Base-by-base conservation (phyloP, 2,797 vertebrate genomes). In the Holocentrus rufus region DNA sequence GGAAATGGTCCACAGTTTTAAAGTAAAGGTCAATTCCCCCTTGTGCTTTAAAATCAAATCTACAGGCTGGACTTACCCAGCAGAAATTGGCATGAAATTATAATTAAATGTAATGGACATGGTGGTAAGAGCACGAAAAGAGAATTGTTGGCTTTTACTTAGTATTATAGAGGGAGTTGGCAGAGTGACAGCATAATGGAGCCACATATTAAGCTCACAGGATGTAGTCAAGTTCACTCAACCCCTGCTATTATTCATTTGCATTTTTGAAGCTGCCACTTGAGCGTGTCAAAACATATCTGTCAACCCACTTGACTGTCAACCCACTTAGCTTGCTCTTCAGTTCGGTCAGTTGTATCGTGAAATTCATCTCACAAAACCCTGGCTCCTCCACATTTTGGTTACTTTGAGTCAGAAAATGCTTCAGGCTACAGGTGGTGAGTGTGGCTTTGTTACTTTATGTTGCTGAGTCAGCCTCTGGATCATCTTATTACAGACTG, bases 401-500 rank as follows among this genome's bases (percentile, higher is more conserved):
- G 53, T 73, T 68, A 64, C 61, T 15, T 9, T 49, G 1, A 55
- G 25, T 77, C 30, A 62, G 8, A 65, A 60, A 63, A 60, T 62
- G 55, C 20, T n/a, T 13, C 2, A 62, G 58, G 76, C 74, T 83
- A 58, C 58, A 79, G 68, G 54, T 74, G 70, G 63, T 18, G 17
- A 65, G 63, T 69, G 58, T 67, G 15, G 69, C 34, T 34, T 49
- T 46, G 20, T 79, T 62, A 50, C 61, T 59, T 39, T 59, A 58
- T 75, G 63, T 49, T 53, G 65, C 70, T 72, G 73, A 81, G 75
- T 85, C 79, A 81, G 79, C 72, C 62, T 70, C 25, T 62, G 57
- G 76, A 76, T 89, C 69, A 42, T 88, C 86, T 88, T 85, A 88
- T 91, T 46, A n/a, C 74, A 55, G 74, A 63, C 67, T 74, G 62